A percentile compares a stretch with the other conserved stretches of the same genome.
These are phyloP conservation scores for Chionomys nivalis DNA, from an alignment of 2,113 vertebrate species.

Conservation along the genomic window DNA sequence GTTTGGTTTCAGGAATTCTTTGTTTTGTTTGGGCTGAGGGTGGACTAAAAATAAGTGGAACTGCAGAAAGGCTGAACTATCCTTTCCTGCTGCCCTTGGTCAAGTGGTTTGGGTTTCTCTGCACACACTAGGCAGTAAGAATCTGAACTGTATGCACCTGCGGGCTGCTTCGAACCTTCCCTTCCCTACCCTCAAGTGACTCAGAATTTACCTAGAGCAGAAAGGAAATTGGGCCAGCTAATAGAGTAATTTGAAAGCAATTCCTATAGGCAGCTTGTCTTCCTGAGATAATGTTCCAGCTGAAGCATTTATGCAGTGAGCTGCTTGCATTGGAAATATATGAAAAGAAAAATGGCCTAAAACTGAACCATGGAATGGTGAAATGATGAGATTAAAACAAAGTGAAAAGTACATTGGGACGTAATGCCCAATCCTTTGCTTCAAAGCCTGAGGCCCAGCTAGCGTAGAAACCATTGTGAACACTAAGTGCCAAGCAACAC, in stretches of 20 bases:
- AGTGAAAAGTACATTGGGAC: neutral
- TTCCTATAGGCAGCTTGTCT: slow-evolving; percentile 27
- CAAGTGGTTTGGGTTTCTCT: neutral
- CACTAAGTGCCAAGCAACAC: neutral
- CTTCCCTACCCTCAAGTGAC: neutral
- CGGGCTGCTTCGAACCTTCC: neutral
- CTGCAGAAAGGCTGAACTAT: neutral
- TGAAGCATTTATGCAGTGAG: neutral
- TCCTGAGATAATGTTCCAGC: slow-evolving; percentile 6
- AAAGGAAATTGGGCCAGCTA: slow-evolving; percentile 32
- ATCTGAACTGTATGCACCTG: accelerated
- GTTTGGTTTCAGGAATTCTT: neutral
- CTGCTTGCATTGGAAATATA: slow-evolving; percentile 32
- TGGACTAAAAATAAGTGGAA: neutral
- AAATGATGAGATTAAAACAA: slow-evolving; percentile 28
- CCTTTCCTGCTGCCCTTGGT: neutral
- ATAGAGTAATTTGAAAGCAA: slow-evolving; percentile 32
- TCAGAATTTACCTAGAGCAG: neutral
- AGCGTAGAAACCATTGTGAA: neutral
- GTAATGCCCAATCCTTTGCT: neutral
- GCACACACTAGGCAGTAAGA: neutral
- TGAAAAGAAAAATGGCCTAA: neutral
- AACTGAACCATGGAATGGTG: slow-evolving; percentile 11
- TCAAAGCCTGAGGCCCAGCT: neutral
- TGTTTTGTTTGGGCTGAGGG: neutral